These are phyloP conservation scores for Ceratitis capitata DNA, from an alignment of 1,140 invertebrate species.

Conservation along the genomic window DNA sequence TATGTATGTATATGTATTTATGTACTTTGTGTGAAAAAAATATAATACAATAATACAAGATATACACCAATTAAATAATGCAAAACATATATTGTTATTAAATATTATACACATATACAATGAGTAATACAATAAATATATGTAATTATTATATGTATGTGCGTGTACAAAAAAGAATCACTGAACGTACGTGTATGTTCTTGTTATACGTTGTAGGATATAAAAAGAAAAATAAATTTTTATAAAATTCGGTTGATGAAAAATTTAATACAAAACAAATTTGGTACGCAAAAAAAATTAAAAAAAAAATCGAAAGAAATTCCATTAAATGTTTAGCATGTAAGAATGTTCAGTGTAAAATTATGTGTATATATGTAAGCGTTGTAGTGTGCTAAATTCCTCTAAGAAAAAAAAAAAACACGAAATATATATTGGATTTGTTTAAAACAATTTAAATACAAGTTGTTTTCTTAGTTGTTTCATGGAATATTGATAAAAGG, in stretches of 20 bases:
- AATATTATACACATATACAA: neutral
- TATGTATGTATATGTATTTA: neutral
- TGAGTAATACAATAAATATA: neutral
- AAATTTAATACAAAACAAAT: neutral
- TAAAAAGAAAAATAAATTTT: neutral
- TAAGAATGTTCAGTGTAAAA: neutral
- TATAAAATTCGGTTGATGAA: neutral
- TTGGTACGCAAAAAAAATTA: neutral
- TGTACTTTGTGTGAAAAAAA: neutral
- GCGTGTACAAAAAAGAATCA: neutral
- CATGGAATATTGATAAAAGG: neutral
- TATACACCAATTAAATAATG: neutral
- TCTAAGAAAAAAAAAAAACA: no score
- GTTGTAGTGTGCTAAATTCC: conserved; percentile 15
- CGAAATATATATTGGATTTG: conserved; percentile 34
- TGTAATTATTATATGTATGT: neutral
- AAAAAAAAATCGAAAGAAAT: neutral
- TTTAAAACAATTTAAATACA: conserved; percentile 23
- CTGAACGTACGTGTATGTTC: conserved; percentile 17
- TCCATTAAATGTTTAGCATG: neutral
- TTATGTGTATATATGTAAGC: conserved; percentile 9
- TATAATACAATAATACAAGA: conserved; percentile 1
- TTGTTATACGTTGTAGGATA: conserved; percentile 5
- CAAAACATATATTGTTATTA: neutral
- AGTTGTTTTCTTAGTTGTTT: neutral